Base-by-base conservation (phyloP, 2,797 vertebrate species). In the Dromococcyx pavoninus region DNA sequence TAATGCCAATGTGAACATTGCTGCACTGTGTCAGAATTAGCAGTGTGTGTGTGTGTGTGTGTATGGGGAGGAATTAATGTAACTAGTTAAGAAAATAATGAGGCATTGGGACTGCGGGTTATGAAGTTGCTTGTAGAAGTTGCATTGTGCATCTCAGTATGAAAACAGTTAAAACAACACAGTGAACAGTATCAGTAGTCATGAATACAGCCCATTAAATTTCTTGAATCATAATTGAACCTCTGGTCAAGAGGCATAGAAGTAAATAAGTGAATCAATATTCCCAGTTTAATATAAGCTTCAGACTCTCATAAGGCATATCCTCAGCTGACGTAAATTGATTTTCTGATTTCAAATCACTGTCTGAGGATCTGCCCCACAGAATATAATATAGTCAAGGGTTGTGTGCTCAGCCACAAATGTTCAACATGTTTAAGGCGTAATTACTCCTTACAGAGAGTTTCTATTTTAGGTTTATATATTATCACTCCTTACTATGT, bases 201-300 rank as follows among this genome's bases (percentile, higher is more conserved):
- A 39, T 53, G 17, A 91, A 86, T 62, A 32, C 44, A 92, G 79
- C 75, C 33, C 24, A 78, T 53, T 94, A 94, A 93, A 86, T 50
- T 53, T 37, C 54, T 73, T 57, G 43, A 81, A 82, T 77, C 67
- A 57, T 75, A 94, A 76, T 67, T 70, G 46, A 33, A 19, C 37
- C 41, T 82, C n/a, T 61, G 28, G 41, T 44, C 76, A 60, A 86
- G 70, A 51, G 28, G 7, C 62, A 67, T 44, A n/a, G 74, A 66
- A 56, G 39, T 89, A 65, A 60, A 7, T 84, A 48, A 27, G 46
- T 62, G 56, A n/a, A 54, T 76, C 9, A 7, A 56, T 87, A 80
- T 74, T 83, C 78, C 92, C 56, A 86, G 39, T 51, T 88, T 86
- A 92, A 85, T 89, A 66, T 58, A 66, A 94, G 35, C 30, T 51